Evolutionary conservation across 2,113 vertebrate genomes (phyloP).

Genomic region (Serilophus lunatus): DNA sequence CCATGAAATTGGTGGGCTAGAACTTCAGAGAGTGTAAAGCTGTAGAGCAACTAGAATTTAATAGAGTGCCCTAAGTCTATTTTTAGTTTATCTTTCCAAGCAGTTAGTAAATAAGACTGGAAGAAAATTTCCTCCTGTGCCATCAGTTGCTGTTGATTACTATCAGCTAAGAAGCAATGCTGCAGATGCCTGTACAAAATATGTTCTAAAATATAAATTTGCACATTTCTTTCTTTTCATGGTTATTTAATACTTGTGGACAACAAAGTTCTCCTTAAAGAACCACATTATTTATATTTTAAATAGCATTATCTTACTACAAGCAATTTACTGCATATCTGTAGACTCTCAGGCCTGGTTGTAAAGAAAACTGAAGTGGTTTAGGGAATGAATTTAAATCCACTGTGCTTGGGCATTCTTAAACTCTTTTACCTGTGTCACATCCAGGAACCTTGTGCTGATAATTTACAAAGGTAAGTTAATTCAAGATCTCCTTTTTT

Average conservation of each 20-base stretch:
- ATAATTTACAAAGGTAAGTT: background rate
- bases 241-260: background rate
- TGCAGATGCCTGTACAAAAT: background rate
- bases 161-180: background rate
- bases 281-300: background rate
- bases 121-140: constrained; percentile 11
- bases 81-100: constrained; percentile 53
- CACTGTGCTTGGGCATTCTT: background rate
- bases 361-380: background rate
- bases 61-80: background rate
- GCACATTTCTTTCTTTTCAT: background rate
- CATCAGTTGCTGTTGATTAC: constrained; percentile 38
- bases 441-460: background rate
- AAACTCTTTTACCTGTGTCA: background rate
- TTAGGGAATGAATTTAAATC: background rate
- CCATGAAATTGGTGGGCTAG: background rate
- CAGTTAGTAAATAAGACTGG: constrained; percentile 21
- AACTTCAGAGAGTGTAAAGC: background rate
- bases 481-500: background rate
- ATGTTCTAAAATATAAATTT: background rate
- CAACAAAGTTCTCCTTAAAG: background rate
- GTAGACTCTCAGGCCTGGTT: background rate
- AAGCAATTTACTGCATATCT: background rate
- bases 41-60: background rate
- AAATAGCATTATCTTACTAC: background rate